These are phyloP conservation scores for Chalcis sispes DNA, from an alignment of 2,888 invertebrate species.

Conservation along the genomic window DNA sequence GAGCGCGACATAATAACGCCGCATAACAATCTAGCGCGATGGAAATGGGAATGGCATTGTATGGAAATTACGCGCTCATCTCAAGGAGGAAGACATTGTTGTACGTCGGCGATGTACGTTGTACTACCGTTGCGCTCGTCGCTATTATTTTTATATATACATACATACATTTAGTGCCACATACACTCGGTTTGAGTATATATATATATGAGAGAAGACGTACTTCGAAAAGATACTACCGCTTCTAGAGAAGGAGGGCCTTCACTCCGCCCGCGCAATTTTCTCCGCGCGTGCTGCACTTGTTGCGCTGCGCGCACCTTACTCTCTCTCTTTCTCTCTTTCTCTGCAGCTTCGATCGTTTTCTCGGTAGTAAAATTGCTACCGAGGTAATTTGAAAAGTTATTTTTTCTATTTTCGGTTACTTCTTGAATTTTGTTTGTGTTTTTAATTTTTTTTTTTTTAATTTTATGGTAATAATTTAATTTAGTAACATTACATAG, in stretches of 20 bases:
- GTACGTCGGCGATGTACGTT: conserved; percentile 70
- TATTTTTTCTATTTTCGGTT: too few species aligned
- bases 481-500: too few species aligned
- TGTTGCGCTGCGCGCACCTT: conserved; percentile 30
- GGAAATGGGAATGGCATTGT: conserved; percentile 73
- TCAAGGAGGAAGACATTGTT: conserved; percentile 51
- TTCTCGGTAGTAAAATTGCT: too few species aligned
- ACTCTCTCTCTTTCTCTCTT: too few species aligned
- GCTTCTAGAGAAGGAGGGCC: not conserved
- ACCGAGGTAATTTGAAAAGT: too few species aligned
- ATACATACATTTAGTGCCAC: too few species aligned
- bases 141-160: too few species aligned
- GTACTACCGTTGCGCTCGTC: conserved; percentile 61
- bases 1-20: conserved; percentile 62
- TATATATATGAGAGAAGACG: not conserved
- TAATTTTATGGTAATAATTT: too few species aligned
- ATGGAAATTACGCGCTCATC: conserved; percentile 73
- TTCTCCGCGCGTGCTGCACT: not conserved
- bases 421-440: too few species aligned
- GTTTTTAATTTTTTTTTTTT: too few species aligned
- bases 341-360: too few species aligned
- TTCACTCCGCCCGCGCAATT: not conserved
- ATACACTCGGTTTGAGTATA: not conserved
- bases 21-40: conserved; percentile 61
- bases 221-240: too few species aligned